Percentiles rank a stretch among this genome's conserved stretches.
Conservation (phyloP, 1,140 invertebrate genomes). For the Hydropsyche tenuis region DNA sequence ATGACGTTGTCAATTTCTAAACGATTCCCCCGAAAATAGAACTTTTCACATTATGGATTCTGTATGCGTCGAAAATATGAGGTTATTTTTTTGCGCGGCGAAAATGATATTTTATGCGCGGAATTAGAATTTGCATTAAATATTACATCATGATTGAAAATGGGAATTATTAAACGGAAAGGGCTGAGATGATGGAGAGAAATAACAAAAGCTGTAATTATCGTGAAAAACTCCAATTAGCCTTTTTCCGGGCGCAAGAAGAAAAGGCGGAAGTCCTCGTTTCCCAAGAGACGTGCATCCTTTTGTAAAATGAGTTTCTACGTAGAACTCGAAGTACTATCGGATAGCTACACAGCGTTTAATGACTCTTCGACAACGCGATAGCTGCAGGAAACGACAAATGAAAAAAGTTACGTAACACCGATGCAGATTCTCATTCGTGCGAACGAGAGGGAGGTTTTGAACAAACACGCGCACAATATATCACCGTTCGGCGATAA, state of each 20-base stretch:
- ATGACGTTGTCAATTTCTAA: conserved; percentile 1
- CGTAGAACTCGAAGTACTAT: not conserved
- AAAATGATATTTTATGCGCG: conserved; percentile 9
- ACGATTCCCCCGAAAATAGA: no score
- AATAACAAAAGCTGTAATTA: conserved; percentile 34
- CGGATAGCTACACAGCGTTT: not conserved
- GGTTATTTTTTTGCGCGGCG: not conserved
- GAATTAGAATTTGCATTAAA: no score
- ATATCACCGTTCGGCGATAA: not conserved
- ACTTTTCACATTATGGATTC: no score
- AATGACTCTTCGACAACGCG: not conserved
- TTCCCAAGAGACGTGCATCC: conserved; percentile 22
- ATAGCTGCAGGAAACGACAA: not conserved
- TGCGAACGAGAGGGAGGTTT: no score
- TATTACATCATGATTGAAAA: no score
- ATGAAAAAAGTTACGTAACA: not conserved
- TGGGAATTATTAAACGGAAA: not conserved
- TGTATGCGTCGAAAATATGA: not conserved
- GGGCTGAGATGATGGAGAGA: no score
- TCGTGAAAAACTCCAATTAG: conserved; percentile 43
- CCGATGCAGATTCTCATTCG: not conserved
- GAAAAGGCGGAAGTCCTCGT: conserved; percentile 9
- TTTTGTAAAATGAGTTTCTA: conserved; percentile 28
- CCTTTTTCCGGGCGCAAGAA: conserved; percentile 8
- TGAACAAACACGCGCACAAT: no score